Conservation (phyloP, 2,797 vertebrate genomes). For the Acipenser transmontanus region DNA sequence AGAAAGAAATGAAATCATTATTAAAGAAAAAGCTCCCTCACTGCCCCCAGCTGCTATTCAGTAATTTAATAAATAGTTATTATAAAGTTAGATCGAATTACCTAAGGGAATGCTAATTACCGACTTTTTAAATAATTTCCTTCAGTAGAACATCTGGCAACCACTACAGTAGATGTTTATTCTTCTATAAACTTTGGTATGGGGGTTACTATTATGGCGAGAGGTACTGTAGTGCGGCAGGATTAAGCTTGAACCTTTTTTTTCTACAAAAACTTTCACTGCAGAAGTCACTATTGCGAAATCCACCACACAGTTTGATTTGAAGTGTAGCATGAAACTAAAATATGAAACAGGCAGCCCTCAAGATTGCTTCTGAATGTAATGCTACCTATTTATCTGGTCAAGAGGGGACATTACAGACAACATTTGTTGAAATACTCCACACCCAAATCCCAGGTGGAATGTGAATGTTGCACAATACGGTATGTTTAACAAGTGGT, state of each 20-base stretch:
- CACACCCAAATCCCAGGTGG: too few relatives aligned
- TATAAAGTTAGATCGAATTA: constrained; percentile 48
- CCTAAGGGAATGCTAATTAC: constrained; percentile 44
- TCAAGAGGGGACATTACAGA: too few relatives aligned
- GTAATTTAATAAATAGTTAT: constrained; percentile 56
- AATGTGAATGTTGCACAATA: too few relatives aligned
- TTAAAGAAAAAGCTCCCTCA: constrained; percentile 34
- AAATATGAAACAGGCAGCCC: too few relatives aligned
- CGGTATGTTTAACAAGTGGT: too few relatives aligned
- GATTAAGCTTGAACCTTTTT: constrained; percentile 1
- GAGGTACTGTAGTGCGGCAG: neutral
- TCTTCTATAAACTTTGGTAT: constrained; percentile 30
- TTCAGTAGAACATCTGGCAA: constrained; percentile 39
- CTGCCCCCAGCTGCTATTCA: constrained; percentile 47
- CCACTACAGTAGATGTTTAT: constrained; percentile 25
- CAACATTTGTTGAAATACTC: too few relatives aligned
- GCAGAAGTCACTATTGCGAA: neutral
- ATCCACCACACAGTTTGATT: too few relatives aligned
- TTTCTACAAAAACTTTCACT: constrained; percentile 1
- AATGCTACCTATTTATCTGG: too few relatives aligned
- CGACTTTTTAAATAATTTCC: constrained; percentile 40
- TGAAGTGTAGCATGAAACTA: too few relatives aligned
- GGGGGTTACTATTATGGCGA: constrained; percentile 8
- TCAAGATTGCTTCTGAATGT: too few relatives aligned
- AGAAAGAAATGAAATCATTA: constrained; percentile 45